Percentiles rank a stretch among this genome's conserved stretches.
Conservation (phyloP, 35 echinoderm and acorn worm genomes). For the Lytechinus variegatus region DNA sequence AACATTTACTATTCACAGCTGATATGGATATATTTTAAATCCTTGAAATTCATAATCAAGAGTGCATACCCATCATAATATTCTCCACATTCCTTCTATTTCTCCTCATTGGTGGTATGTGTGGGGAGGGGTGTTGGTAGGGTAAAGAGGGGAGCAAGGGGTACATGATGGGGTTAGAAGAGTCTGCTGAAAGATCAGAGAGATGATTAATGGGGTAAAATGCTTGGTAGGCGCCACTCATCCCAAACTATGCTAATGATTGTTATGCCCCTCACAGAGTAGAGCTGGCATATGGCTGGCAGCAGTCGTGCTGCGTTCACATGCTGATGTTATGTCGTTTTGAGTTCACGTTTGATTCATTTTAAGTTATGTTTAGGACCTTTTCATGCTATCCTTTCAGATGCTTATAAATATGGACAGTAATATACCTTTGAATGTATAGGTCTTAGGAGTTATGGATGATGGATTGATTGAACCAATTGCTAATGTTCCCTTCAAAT, state of each 20-base stretch:
- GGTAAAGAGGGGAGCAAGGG: not conserved
- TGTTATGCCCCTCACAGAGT: conserved; percentile 52
- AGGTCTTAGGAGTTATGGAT: too few relatives aligned
- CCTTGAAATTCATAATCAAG: not conserved
- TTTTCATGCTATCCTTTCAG: too few relatives aligned
- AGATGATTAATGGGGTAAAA: conserved; percentile 62
- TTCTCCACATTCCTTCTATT: not conserved
- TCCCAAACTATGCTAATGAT: conserved; percentile 72
- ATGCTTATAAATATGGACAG: too few relatives aligned
- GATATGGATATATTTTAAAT: too few relatives aligned
- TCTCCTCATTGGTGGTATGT: not conserved
- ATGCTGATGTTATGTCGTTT: not conserved
- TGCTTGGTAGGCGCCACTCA: conserved; percentile 59
- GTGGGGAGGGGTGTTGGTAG: not conserved
- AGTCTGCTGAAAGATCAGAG: not conserved
- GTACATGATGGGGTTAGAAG: not conserved
- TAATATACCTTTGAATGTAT: too few relatives aligned
- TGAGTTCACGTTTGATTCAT: not conserved
- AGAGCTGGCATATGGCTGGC: conserved; percentile 31
- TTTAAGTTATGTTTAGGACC: not conserved
- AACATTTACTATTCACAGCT: too few relatives aligned
- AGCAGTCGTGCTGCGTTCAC: conserved; percentile 11
- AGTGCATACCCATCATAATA: not conserved
- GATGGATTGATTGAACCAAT: too few relatives aligned
- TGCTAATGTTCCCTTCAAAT: too few relatives aligned